A percentile compares a stretch with the other conserved stretches of the same genome.
These are phyloP conservation scores for Polymixis lichenea DNA, from an alignment of 2,888 invertebrate genomes.

Conservation along the genomic window DNA sequence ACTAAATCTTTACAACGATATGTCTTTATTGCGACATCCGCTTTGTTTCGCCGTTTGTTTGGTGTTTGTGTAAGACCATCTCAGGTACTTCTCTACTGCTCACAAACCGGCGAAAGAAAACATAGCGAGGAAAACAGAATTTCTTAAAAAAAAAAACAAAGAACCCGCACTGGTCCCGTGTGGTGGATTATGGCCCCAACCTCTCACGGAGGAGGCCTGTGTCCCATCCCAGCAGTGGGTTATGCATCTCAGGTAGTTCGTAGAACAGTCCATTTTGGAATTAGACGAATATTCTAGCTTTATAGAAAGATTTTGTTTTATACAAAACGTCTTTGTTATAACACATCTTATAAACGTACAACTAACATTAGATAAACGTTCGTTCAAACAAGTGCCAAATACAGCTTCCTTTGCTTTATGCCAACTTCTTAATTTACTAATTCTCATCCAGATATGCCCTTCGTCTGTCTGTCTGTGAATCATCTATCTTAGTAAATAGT, in stretches of 20 bases:
- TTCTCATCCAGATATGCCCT: slow-evolving; percentile 15
- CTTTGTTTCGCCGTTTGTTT: slow-evolving; percentile 31
- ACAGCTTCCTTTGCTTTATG: slow-evolving; percentile 25
- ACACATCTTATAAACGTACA: not conserved
- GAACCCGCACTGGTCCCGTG: too few relatives aligned
- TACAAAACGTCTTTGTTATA: not conserved
- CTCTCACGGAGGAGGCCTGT: too few relatives aligned
- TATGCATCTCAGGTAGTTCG: not conserved
- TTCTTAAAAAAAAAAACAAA: too few relatives aligned
- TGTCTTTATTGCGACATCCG: slow-evolving; percentile 48
- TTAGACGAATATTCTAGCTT: not conserved
- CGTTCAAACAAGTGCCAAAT: slow-evolving; percentile 36
- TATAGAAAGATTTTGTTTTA: slow-evolving; percentile 14
- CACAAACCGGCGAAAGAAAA: too few relatives aligned
- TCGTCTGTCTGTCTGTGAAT: slow-evolving; percentile 8
- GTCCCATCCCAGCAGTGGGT: too few relatives aligned
- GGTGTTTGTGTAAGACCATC: not conserved
- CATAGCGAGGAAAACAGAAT: too few relatives aligned
- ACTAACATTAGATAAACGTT: not conserved
- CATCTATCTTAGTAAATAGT: slow-evolving; percentile 13
- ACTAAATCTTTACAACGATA: slow-evolving; percentile 54
- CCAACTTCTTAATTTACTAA: slow-evolving; percentile 29
- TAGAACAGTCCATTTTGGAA: not conserved
- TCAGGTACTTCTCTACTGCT: not conserved
- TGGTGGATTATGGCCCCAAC: too few relatives aligned